phyloP scores from a whole-genome alignment of 2,797 vertebrate genomes.

The Molothrus ater region DNA sequence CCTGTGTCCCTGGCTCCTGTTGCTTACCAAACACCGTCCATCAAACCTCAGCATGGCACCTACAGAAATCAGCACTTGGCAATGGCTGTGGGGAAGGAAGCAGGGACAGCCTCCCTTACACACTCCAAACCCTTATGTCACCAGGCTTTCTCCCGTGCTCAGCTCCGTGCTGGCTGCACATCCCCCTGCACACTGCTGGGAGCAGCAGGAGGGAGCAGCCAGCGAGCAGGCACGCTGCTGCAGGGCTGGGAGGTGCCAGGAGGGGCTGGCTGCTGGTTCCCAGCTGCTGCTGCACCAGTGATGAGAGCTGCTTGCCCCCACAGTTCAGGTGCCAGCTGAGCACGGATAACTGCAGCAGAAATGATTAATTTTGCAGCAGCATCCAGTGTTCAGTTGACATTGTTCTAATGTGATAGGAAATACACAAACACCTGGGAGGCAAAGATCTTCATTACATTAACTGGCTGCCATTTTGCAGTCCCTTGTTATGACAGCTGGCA shows the following conservation, averaged over 20 bases:
- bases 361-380: not conserved
- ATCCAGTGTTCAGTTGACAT: not conserved
- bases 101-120: not conserved
- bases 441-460: not conserved
- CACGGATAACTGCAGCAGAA: not conserved
- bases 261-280: not conserved
- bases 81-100: not conserved
- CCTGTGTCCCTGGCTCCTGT: not conserved
- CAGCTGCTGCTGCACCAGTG: not conserved
- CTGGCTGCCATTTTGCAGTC: not conserved
- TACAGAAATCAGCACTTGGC: not conserved
- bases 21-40: not conserved
- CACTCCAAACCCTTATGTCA: not conserved
- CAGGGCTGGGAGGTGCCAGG: not conserved
- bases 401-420: not conserved
- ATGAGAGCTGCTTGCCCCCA: not conserved
- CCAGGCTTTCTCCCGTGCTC: not conserved
- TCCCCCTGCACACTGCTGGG: not conserved
- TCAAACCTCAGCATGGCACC: not conserved
- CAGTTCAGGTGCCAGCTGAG: not conserved
- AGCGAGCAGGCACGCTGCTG: rapidly evolving
- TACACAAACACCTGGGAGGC: not conserved
- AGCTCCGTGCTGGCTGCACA: not conserved
- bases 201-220: not conserved
- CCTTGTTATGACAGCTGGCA: not conserved